These are phyloP conservation scores for Agapornis canus DNA, from an alignment of 2,797 vertebrate species.

Conservation along the genomic window DNA sequence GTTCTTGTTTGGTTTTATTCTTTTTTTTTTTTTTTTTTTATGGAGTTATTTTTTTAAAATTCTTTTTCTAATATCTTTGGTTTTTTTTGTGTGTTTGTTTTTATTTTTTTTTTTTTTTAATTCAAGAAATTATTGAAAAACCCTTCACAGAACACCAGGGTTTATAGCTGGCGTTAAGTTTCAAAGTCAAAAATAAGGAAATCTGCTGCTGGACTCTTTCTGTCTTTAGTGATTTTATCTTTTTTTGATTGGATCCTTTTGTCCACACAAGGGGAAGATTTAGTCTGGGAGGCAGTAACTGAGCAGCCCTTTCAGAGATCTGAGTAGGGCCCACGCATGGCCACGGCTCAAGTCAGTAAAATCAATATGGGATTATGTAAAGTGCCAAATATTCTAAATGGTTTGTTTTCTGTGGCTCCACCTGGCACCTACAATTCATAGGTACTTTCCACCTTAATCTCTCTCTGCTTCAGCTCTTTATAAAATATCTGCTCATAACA, in stretches of 20 bases:
- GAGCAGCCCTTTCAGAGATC: not conserved
- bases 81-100: too few species aligned
- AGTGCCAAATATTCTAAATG: not conserved
- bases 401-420: not conserved
- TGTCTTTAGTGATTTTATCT: rapidly evolving
- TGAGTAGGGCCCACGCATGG: not conserved
- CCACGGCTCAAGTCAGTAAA: not conserved
- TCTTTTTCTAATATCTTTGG: too few species aligned
- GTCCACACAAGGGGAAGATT: not conserved
- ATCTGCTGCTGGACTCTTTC: not conserved
- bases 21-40: not conserved
- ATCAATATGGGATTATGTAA: not conserved
- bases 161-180: not conserved
- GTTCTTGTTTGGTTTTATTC: not conserved
- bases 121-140: not conserved
- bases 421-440: not conserved
- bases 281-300: not conserved
- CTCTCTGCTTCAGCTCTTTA: not conserved
- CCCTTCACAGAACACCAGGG: not conserved
- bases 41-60: too few species aligned
- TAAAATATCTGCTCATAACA: not conserved
- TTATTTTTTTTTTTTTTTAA: not conserved
- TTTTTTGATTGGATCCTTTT: not conserved
- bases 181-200: not conserved
- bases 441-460: not conserved